Evolutionary conservation across 2,113 vertebrate species (phyloP).

Genomic region (Cygnus atratus): DNA sequence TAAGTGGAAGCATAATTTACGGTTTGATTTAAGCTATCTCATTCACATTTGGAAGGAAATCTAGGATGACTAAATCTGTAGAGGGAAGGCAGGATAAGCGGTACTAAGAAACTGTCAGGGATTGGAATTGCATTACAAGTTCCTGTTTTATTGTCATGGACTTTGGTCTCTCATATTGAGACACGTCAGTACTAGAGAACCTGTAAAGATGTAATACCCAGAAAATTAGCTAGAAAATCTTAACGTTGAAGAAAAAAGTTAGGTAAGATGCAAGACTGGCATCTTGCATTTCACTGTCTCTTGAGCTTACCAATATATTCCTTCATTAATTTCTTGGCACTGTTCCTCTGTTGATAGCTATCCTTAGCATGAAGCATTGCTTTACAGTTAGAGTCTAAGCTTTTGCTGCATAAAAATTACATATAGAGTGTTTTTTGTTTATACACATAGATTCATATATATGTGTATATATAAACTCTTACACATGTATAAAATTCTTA

Average conservation of each 20-base stretch:
- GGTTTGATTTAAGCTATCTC: conserved; percentile 52
- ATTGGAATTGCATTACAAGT: neutral
- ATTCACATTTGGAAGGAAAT: conserved; percentile 55
- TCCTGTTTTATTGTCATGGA: neutral
- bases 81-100: conserved; percentile 62
- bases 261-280: neutral
- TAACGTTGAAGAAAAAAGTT: neutral
- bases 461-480: accelerated
- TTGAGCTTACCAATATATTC: neutral
- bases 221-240: neutral
- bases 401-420: neutral
- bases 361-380: neutral
- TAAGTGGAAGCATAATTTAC: conserved; percentile 55
- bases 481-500: neutral
- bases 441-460: neutral
- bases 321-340: neutral
- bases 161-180: neutral
- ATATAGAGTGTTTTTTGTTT: neutral
- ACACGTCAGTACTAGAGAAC: neutral
- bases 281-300: neutral
- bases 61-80: conserved; percentile 52
- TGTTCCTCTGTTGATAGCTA: neutral
- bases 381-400: neutral
- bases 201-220: neutral
- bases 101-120: conserved; percentile 49